Percentiles rank a stretch among this genome's conserved stretches.
Evolutionary conservation across 2,113 vertebrate genomes (phyloP).

Genomic region (Neodontobutis hainanensis): DNA sequence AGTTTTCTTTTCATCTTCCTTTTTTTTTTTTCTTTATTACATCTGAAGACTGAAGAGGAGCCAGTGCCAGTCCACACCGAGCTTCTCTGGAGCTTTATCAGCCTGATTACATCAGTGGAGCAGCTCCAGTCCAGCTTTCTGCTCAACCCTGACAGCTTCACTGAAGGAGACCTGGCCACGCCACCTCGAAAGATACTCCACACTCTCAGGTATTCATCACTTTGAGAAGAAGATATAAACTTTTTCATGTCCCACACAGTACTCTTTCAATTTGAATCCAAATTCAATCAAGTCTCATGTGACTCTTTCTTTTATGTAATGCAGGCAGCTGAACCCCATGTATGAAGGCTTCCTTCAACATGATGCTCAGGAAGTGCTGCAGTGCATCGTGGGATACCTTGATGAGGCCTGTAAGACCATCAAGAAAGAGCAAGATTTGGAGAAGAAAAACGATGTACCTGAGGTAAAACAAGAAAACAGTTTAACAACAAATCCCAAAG

Average conservation of each 20-base stretch:
- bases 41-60: slow-evolving; percentile 74
- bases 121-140: slow-evolving; percentile 94
- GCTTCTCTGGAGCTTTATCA: slow-evolving; percentile 89
- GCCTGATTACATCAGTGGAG: slow-evolving; percentile 90
- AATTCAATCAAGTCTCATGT: too few species aligned
- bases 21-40: not conserved
- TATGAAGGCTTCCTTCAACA: slow-evolving; percentile 98
- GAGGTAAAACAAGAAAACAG: slow-evolving; percentile 16
- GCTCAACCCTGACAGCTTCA: slow-evolving; percentile 88
- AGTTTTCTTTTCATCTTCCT: not conserved
- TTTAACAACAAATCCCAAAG: slow-evolving; percentile 20
- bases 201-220: slow-evolving; percentile 86
- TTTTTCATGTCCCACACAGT: too few species aligned
- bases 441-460: slow-evolving; percentile 12
- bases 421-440: slow-evolving; percentile 84
- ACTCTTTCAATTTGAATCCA: too few species aligned
- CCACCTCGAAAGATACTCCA: slow-evolving; percentile 90
- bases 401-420: slow-evolving; percentile 92
- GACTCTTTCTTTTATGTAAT: not conserved
- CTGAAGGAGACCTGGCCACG: slow-evolving; percentile 87
- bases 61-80: slow-evolving; percentile 84
- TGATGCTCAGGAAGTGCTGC: slow-evolving; percentile 96
- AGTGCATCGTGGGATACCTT: slow-evolving; percentile 95
- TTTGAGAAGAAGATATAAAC: too few species aligned
- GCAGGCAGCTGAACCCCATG: slow-evolving; percentile 97